Evolutionary conservation across 2,797 vertebrate genomes (phyloP), one percentile per base, ranked within the genome.

Genomic region (Meriones psammophilus): DNA sequence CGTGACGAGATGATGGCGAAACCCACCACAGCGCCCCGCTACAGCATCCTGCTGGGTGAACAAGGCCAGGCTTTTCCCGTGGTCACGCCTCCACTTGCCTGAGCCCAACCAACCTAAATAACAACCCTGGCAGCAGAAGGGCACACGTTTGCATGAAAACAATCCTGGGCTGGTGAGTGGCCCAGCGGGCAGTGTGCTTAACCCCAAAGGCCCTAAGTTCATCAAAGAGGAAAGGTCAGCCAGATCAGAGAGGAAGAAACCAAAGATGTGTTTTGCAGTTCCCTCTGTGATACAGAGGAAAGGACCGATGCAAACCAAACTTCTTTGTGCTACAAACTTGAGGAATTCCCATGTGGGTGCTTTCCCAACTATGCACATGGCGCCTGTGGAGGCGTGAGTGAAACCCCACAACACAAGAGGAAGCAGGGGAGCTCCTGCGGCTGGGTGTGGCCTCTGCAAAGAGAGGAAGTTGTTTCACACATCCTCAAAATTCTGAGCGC

Each of bases 401-500:
- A 89, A 86, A 89, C 74, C 69, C 85, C 71, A 76, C 14, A 86
- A n/a, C 5, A 6, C 9, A 58, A 73, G 46, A 77, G 28, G 92
- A 86, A 39, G 15, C 7, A 50, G 54, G 28, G 33, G 87, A n/a
- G 60, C 81, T 60, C 92, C 66, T 46, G 58, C 10, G 10, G 77
- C 64, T 33, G 85, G 88, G 81, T 54, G 85, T 71, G 85, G 54
- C 58, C 84, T 87, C 62, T 62, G 66, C 80, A 81, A 94, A 69
- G 5, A 95, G 73, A 96, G 36, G 78, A 93, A 90, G 77, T 42
- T 80, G 46, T 42, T 96, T 96, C 42, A 80, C 13, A 77, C n/a
- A 50, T 89, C 73, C 95, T 76, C 66, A 94, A 79, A 97, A 88
- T 81, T 89, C 78, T 89, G 93, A 84, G 74, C 30, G 24, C 0